phyloP scores from a whole-genome alignment of 2,797 vertebrate genomes.

The Cephalopachus bancanus region DNA sequence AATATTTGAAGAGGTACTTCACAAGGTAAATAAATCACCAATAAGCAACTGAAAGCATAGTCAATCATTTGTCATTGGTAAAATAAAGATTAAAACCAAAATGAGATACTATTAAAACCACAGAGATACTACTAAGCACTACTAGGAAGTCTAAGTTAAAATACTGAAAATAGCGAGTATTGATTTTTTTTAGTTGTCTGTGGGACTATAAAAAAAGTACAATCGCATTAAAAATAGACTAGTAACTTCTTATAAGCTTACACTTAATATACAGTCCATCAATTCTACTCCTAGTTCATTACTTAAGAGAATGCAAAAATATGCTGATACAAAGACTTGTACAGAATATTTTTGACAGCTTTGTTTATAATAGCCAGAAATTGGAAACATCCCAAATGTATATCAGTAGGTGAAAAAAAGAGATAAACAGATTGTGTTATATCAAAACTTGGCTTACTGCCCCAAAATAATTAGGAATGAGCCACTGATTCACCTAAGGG shows the following conservation, averaged over 20 bases:
- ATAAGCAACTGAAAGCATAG: background rate
- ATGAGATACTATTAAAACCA: background rate
- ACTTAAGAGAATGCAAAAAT: background rate
- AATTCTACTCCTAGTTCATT: background rate
- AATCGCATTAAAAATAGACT: background rate
- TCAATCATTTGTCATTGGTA: background rate
- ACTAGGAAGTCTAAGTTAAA: background rate
- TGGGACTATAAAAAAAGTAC: background rate
- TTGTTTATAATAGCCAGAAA: conserved; percentile 15
- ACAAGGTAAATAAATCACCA: background rate
- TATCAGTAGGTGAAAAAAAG: background rate
- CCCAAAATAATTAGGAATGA: conserved; percentile 1
- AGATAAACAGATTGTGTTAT: background rate
- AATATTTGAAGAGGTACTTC: background rate
- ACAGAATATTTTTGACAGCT: background rate
- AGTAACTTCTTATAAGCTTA: background rate
- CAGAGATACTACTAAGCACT: background rate
- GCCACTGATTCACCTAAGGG: background rate
- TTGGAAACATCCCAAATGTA: background rate
- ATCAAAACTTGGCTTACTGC: background rate
- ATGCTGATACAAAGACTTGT: background rate
- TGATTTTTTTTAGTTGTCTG: conserved; percentile 4
- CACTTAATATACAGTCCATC: background rate
- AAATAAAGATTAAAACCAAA: background rate
- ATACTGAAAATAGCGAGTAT: background rate